A percentile compares a stretch with the other conserved stretches of the same genome.
These are phyloP conservation scores for Ictalurus punctatus DNA, from an alignment of 2,113 vertebrate genomes.

Conservation along the genomic window DNA sequence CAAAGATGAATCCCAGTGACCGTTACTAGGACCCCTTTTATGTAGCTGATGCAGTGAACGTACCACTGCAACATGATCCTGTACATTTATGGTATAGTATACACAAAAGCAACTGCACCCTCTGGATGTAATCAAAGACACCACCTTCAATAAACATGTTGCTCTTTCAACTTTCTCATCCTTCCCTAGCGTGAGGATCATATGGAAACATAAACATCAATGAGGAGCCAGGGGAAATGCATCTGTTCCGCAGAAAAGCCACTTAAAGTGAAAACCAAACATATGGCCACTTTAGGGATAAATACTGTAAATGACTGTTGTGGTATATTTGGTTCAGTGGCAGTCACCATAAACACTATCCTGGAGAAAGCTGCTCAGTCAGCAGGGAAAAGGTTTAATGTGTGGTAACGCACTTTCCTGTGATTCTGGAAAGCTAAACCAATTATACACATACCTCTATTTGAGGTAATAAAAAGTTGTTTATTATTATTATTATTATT, in stretches of 20 bases:
- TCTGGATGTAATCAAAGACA: constrained; percentile 31
- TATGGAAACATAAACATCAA: constrained; percentile 27
- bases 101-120: neutral
- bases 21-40: neutral
- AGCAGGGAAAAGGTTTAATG: neutral
- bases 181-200: constrained; percentile 8
- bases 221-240: constrained; percentile 10
- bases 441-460: neutral
- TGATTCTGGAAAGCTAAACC: neutral
- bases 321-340: neutral
- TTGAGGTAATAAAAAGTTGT: no score
- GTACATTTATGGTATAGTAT: constrained; percentile 25
- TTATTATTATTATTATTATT: neutral
- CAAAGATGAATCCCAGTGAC: neutral
- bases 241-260: constrained; percentile 17
- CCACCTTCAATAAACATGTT: constrained; percentile 40
- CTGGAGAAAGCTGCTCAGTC: neutral
- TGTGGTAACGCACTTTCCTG: neutral
- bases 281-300: constrained; percentile 21
- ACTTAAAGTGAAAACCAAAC: constrained; percentile 28
- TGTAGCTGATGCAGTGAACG: neutral
- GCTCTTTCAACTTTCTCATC: neutral
- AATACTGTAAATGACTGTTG: constrained; percentile 31
- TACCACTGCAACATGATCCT: neutral
- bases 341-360: constrained; percentile 4